These are phyloP conservation scores for Cichlasoma orientale DNA, from an alignment of 2,797 vertebrate genomes.

Conservation along the genomic window DNA sequence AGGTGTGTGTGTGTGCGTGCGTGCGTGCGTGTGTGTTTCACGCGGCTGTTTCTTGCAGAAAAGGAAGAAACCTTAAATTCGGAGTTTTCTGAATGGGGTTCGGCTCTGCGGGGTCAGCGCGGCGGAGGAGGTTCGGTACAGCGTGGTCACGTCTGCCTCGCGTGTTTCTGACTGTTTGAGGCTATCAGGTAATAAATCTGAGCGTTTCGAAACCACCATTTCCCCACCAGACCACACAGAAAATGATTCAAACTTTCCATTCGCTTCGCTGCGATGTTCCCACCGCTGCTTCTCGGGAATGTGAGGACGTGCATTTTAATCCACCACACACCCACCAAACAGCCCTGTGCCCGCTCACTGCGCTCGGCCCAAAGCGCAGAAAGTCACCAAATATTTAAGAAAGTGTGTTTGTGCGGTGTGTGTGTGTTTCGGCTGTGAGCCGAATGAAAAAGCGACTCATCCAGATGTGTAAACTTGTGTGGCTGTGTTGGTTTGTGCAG, in stretches of 20 bases:
- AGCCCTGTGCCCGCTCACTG: neutral
- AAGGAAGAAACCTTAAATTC: fast-evolving
- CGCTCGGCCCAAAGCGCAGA: neutral
- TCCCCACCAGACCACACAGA: neutral
- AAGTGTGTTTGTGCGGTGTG: neutral
- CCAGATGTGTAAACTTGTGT: neutral
- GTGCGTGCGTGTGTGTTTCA: neutral
- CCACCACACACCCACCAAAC: too few relatives aligned
- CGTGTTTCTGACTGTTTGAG: neutral
- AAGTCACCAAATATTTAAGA: neutral
- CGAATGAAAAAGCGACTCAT: neutral
- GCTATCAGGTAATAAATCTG: neutral
- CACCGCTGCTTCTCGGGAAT: neutral
- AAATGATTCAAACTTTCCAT: neutral
- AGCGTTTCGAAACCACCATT: neutral
- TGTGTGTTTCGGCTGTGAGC: neutral
- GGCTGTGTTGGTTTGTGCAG: neutral
- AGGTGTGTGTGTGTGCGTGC: neutral
- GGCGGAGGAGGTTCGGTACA: neutral
- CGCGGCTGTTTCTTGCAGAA: neutral
- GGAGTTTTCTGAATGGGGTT: fast-evolving
- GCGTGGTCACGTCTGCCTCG: neutral
- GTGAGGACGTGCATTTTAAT: neutral
- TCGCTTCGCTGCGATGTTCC: neutral
- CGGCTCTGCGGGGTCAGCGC: neutral